These are phyloP conservation scores for Peromyscus nudipes DNA, from an alignment of 2,797 vertebrate genomes.

Conservation along the genomic window DNA sequence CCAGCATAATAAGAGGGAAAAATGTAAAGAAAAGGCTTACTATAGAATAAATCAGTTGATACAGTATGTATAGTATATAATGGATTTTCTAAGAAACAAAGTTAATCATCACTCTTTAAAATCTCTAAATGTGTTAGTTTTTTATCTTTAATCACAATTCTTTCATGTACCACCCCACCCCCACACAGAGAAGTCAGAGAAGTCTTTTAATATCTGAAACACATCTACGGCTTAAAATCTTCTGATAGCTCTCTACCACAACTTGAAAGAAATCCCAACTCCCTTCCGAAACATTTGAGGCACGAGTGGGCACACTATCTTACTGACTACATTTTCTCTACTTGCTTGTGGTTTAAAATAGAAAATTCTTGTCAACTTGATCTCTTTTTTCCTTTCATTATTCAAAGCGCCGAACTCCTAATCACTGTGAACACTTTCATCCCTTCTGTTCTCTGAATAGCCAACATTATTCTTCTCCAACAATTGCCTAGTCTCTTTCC, in stretches of 20 bases:
- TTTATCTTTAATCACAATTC: conserved; percentile 54
- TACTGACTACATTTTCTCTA: conserved; percentile 16
- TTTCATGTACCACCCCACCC: neutral
- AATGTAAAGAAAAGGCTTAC: neutral
- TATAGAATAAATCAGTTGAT: conserved; percentile 38
- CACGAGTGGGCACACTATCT: neutral
- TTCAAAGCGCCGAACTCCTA: neutral
- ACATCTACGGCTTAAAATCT: neutral
- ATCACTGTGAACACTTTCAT: neutral
- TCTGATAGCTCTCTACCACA: neutral
- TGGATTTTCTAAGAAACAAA: conserved; percentile 57
- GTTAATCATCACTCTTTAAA: conserved; percentile 40
- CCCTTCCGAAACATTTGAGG: neutral
- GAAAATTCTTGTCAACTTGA: neutral
- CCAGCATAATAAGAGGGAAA: neutral
- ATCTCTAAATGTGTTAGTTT: conserved; percentile 51
- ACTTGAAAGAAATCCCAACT: neutral
- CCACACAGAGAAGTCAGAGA: neutral
- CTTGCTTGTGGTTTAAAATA: neutral
- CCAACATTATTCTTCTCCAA: neutral
- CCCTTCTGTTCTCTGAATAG: neutral
- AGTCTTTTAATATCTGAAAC: conserved; percentile 31
- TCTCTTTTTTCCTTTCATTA: conserved; percentile 48
- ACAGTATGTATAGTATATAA: conserved; percentile 40
- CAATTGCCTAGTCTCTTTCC: neutral